Percentiles rank a stretch among this genome's conserved stretches.
These are phyloP conservation scores for Helogale parvula DNA, from an alignment of 2,113 vertebrate genomes.

Conservation along the genomic window DNA sequence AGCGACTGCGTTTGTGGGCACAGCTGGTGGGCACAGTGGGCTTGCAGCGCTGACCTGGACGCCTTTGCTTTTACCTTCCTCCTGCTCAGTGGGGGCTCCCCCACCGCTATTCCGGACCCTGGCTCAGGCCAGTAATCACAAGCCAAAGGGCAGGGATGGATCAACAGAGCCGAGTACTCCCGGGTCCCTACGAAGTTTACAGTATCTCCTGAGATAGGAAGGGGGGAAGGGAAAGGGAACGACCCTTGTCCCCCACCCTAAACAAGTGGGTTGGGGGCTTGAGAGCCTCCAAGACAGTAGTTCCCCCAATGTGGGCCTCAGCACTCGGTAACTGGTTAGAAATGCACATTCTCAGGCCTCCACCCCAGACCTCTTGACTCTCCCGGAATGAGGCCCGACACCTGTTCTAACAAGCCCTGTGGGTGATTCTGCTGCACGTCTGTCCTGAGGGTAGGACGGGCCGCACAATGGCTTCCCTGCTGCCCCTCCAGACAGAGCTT, in stretches of 20 bases:
- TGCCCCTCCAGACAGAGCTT: conserved; percentile 92
- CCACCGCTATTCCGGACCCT: neutral
- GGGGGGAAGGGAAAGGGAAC: neutral
- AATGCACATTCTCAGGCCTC: neutral
- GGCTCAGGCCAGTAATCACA: neutral
- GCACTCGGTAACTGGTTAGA: neutral
- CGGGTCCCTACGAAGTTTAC: neutral
- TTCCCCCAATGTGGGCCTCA: neutral
- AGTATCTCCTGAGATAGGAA: neutral
- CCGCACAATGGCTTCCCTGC: neutral
- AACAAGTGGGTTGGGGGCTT: neutral
- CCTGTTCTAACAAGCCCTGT: neutral
- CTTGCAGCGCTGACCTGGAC: neutral
- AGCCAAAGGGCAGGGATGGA: neutral
- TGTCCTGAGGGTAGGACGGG: neutral
- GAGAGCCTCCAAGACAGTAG: neutral
- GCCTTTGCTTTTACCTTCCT: neutral
- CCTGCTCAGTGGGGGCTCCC: neutral
- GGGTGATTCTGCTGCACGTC: neutral
- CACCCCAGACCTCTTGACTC: neutral
- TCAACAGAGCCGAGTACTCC: neutral
- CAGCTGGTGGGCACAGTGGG: neutral
- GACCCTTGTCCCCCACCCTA: neutral
- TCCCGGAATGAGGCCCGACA: neutral
- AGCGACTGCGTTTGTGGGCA: neutral